Conservation (phyloP, 1,140 invertebrate species). For the Araneus ventricosus region DNA sequence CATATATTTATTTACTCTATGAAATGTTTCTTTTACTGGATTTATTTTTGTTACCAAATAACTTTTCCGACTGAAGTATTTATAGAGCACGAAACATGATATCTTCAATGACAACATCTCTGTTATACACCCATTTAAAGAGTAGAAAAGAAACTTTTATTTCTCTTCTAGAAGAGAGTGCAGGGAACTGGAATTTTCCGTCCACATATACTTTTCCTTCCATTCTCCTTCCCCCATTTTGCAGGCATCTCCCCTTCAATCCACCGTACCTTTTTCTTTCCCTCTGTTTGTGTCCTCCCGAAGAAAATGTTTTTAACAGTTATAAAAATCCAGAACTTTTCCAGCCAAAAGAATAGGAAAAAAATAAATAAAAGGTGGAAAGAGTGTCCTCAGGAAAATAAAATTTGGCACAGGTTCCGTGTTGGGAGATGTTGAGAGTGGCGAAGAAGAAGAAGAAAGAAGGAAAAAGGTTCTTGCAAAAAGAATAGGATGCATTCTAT, state of each 20-base stretch:
- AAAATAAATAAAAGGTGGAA: neutral
- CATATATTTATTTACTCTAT: neutral
- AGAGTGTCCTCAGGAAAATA: conserved; percentile 37
- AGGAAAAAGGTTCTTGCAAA: neutral
- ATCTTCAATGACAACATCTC: conserved; percentile 25
- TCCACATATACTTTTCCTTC: neutral
- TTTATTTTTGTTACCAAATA: neutral
- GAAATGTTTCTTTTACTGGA: neutral
- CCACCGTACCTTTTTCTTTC: neutral
- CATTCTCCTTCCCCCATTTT: neutral
- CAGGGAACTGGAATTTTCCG: conserved; percentile 15
- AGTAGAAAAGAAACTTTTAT: neutral
- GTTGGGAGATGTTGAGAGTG: conserved; percentile 26
- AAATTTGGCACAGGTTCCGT: conserved; percentile 43
- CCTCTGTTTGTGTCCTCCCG: neutral
- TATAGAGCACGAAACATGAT: conserved; percentile 30
- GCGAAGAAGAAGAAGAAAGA: neutral
- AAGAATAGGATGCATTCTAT: conserved; percentile 29
- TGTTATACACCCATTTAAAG: conserved; percentile 37
- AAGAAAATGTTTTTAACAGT: conserved; percentile 42
- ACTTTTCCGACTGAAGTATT: conserved; percentile 37
- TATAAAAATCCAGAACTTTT: conserved; percentile 23
- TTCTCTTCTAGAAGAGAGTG: neutral
- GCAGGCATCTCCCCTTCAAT: neutral
- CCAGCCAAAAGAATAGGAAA: neutral